A percentile compares a stretch with the other conserved stretches of the same genome.
phyloP scores from a whole-genome alignment of 2,888 invertebrate genomes.

The Meteorus cinctellus region DNA sequence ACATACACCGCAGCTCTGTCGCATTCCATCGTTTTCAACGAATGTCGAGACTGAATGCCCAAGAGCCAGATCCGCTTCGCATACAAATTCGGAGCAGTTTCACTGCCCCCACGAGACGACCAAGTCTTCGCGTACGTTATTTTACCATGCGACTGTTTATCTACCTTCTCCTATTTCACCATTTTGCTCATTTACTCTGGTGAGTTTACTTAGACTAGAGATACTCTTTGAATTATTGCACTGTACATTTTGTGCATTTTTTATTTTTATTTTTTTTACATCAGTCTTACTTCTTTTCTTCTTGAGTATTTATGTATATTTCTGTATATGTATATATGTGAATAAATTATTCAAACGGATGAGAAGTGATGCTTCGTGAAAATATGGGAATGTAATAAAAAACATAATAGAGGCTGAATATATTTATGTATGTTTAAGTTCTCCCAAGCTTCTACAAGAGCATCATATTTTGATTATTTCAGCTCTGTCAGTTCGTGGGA shows the following conservation, averaged over 20 bases:
- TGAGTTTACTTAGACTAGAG: slow-evolving; percentile 30
- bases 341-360: too few species aligned
- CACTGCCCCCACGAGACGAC: slow-evolving; percentile 34
- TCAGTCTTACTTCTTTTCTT: slow-evolving; percentile 30
- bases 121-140: slow-evolving; percentile 27
- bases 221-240: slow-evolving; percentile 34
- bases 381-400: too few species aligned
- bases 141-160: slow-evolving; percentile 16
- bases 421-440: too few species aligned
- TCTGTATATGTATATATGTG: neutral
- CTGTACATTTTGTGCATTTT: slow-evolving; percentile 4
- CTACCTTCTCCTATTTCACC: slow-evolving; percentile 15
- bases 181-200: slow-evolving; percentile 31
- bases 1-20: slow-evolving; percentile 12
- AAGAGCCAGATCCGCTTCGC: slow-evolving; percentile 49
- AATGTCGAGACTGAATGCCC: slow-evolving; percentile 44
- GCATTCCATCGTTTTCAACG: slow-evolving; percentile 34
- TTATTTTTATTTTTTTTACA: neutral
- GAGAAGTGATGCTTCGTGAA: too few species aligned
- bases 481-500: too few species aligned
- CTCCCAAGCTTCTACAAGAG: too few species aligned
- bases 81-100: slow-evolving; percentile 49
- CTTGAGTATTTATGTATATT: slow-evolving; percentile 25
- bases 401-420: too few species aligned
- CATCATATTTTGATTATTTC: too few species aligned